Conservation (phyloP, 2,888 invertebrate species). For the Allacma fusca region DNA sequence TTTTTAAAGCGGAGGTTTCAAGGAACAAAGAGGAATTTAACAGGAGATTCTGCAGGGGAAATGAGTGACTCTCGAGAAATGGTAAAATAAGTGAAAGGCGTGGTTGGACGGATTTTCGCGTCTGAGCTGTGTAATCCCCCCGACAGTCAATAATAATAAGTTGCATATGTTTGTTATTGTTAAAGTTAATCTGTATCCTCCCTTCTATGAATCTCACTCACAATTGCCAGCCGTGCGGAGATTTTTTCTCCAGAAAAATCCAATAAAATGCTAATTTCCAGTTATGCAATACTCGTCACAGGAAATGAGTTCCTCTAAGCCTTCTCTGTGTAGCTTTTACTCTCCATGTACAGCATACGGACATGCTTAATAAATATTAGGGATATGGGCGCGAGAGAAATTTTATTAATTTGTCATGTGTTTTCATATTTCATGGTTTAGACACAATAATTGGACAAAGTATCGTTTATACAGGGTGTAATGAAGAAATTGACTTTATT, state of each 20-base stretch:
- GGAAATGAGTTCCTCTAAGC: no score
- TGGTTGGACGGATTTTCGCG: neutral
- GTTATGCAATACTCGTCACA: no score
- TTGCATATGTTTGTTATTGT: slow-evolving; percentile 41
- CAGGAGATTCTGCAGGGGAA: neutral
- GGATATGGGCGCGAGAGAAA: slow-evolving; percentile 39
- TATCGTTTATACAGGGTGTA: no score
- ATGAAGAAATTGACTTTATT: no score
- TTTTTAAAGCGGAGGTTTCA: no score
- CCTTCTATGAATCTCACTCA: neutral
- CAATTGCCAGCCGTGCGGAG: no score
- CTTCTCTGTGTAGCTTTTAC: neutral
- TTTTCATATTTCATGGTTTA: no score
- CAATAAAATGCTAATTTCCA: slow-evolving; percentile 45
- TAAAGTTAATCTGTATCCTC: neutral
- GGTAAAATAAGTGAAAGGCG: no score
- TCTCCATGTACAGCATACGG: no score
- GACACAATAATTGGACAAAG: no score
- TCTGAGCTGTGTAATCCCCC: neutral
- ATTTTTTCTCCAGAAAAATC: slow-evolving; percentile 31
- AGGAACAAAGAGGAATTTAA: neutral
- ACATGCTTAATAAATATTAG: no score
- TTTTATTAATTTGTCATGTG: slow-evolving; percentile 48
- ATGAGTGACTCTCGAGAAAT: no score
- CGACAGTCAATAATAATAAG: neutral